Evolutionary conservation across 2,888 invertebrate species (phyloP).

Genomic region (Macaria notata): DNA sequence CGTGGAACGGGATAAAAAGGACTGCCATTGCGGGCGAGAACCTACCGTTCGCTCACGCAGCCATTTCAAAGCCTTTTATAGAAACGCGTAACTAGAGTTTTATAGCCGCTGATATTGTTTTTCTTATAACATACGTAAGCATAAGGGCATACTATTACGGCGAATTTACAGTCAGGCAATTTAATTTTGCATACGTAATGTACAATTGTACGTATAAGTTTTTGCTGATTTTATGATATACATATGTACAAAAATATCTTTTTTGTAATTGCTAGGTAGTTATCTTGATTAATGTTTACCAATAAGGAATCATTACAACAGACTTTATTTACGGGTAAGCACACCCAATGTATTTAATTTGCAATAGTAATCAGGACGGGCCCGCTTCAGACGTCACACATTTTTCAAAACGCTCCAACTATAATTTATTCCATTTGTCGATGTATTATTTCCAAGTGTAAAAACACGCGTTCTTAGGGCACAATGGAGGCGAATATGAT

Average conservation of each 20-base stretch:
- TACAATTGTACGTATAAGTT: too few relatives aligned
- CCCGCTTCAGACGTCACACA: slow-evolving; percentile 50
- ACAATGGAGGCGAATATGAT: slow-evolving; percentile 70
- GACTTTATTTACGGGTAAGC: slow-evolving; percentile 16
- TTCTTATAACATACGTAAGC: slow-evolving; percentile 5
- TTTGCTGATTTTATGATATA: too few relatives aligned
- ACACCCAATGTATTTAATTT: slow-evolving; percentile 36
- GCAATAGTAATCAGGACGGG: slow-evolving; percentile 50
- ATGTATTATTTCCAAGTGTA: slow-evolving; percentile 65
- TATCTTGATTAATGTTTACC: background rate
- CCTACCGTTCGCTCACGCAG: slow-evolving; percentile 16
- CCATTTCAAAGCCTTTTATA: slow-evolving; percentile 28
- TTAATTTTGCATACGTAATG: too few relatives aligned
- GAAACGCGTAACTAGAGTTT: slow-evolving; percentile 14
- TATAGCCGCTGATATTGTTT: slow-evolving; percentile 7
- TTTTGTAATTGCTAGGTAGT: too few relatives aligned
- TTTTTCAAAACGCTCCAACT: slow-evolving; percentile 51
- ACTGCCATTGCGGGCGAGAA: slow-evolving; percentile 20
- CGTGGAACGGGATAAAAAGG: slow-evolving; percentile 21
- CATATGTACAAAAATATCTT: too few relatives aligned
- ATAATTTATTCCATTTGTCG: slow-evolving; percentile 65
- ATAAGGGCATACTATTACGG: background rate
- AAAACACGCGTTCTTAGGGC: slow-evolving; percentile 69
- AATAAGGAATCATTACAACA: slow-evolving; percentile 1
- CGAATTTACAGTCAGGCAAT: too few relatives aligned